Conservation (phyloP, 2,113 vertebrate species). For the Dromaius novaehollandiae region DNA sequence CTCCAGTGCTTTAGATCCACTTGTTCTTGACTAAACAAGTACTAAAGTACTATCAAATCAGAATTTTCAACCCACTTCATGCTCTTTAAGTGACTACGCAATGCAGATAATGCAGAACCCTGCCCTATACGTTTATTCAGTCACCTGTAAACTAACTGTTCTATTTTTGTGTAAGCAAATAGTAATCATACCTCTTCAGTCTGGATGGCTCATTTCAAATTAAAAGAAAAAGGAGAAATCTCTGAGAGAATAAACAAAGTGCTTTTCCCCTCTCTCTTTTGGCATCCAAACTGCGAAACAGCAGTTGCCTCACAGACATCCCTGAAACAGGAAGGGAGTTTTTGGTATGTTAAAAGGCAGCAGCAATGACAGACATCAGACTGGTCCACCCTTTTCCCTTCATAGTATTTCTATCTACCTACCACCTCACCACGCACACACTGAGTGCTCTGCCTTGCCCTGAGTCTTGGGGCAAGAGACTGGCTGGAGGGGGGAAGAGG, state of each 20-base stretch:
- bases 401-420: neutral
- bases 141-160: neutral
- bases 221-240: neutral
- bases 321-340: neutral
- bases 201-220: neutral
- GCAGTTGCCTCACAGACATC: neutral
- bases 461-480: neutral
- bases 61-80: neutral
- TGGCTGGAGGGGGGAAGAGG: fast-evolving
- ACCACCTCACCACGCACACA: too few species aligned
- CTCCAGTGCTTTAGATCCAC: neutral
- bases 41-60: neutral
- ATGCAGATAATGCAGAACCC: neutral
- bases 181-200: neutral
- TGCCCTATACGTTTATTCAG: neutral
- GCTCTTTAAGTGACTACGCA: neutral
- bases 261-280: neutral
- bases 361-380: neutral
- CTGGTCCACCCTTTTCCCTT: neutral
- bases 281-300: neutral
- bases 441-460: fast-evolving
- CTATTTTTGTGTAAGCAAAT: neutral
- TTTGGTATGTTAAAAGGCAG: neutral
- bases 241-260: neutral
- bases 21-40: neutral